Conservation (phyloP, 2,113 vertebrate species). For the Elephas maximus region DNA sequence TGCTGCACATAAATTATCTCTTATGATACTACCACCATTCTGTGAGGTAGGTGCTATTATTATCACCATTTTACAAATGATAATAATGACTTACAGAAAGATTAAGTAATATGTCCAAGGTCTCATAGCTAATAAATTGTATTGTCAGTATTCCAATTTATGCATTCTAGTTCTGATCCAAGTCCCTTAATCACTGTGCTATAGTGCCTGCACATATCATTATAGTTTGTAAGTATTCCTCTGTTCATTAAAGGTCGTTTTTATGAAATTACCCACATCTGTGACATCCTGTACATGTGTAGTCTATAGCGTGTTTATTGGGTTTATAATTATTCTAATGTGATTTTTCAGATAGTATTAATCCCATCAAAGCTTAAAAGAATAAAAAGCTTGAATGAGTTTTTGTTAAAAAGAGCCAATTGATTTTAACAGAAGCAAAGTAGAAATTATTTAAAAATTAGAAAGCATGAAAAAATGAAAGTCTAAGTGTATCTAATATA, state of each 20-base stretch:
- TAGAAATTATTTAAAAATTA: conserved; percentile 3
- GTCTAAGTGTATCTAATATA: background rate
- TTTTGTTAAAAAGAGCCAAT: background rate
- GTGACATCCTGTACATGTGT: background rate
- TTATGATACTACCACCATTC: background rate
- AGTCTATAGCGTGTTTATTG: background rate
- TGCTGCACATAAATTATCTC: background rate
- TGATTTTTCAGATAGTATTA: conserved; percentile 19
- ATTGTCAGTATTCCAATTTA: background rate
- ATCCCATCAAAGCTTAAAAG: background rate
- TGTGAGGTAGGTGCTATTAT: background rate
- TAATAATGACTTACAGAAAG: background rate
- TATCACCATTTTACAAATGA: background rate
- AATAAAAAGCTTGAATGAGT: background rate
- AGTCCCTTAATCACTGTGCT: background rate
- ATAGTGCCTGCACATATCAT: background rate
- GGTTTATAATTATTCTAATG: conserved; percentile 29
- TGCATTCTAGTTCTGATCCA: background rate
- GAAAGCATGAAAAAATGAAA: background rate
- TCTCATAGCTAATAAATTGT: conserved; percentile 19
- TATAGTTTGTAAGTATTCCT: conserved; percentile 34
- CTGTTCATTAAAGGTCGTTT: background rate
- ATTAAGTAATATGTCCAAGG: background rate
- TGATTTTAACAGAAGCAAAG: background rate
- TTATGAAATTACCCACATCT: conserved; percentile 1